phyloP scores from a whole-genome alignment of 2,113 vertebrate species.

The Cettia cetti region DNA sequence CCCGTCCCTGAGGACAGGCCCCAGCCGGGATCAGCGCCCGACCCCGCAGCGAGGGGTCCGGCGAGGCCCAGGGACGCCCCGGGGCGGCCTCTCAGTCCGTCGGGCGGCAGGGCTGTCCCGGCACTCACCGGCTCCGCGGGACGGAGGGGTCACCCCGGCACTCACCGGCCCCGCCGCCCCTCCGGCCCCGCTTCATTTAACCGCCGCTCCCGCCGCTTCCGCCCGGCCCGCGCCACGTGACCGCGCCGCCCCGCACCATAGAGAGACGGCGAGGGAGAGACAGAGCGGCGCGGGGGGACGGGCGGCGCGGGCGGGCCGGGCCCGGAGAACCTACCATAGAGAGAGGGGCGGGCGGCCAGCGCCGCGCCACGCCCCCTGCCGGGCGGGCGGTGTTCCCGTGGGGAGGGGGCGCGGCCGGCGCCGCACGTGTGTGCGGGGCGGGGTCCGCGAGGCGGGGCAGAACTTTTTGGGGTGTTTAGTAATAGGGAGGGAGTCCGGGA shows the following conservation, averaged over 20 bases:
- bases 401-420: background rate
- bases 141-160: background rate
- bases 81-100: background rate
- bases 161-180: background rate
- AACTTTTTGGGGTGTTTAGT: background rate
- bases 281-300: background rate
- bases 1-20: background rate
- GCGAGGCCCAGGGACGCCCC: background rate
- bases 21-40: background rate
- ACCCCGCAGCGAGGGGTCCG: background rate
- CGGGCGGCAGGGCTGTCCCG: background rate
- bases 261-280: background rate
- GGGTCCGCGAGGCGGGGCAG: too few species aligned
- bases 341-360: background rate
- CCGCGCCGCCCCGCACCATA: conserved; percentile 45
- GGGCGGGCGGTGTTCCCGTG: background rate
- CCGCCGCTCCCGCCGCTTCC: conserved; percentile 42
- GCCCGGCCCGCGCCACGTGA: conserved; percentile 38
- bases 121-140: background rate
- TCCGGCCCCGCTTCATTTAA: conserved; percentile 31
- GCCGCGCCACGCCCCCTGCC: background rate
- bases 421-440: background rate
- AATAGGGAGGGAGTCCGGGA: background rate
- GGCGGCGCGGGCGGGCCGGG: background rate
- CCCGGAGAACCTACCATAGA: background rate